Conservation (phyloP, 2,113 vertebrate species). For the Erythrolamprus reginae region DNA sequence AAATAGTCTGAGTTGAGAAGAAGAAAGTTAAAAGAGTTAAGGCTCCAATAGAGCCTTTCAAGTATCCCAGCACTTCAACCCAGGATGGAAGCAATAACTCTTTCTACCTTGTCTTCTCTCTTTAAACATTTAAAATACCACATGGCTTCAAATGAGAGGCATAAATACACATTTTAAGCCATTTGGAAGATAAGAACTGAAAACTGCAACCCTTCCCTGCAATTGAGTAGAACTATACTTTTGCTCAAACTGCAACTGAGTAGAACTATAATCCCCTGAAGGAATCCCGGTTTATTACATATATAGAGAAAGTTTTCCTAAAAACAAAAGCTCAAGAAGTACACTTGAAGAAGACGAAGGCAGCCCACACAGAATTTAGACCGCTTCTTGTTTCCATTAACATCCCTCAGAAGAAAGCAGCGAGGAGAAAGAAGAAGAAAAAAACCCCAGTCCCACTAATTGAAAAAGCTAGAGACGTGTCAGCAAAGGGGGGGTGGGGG, state of each 20-base stretch:
- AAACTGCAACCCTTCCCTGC: background rate
- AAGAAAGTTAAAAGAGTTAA: background rate
- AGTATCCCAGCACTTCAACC: background rate
- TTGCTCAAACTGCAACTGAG: too few relatives aligned
- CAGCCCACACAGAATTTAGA: background rate
- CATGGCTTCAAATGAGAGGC: constrained; percentile 25
- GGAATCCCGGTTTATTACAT: background rate
- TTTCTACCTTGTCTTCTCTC: background rate
- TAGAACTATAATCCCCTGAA: background rate
- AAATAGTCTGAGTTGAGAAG: background rate
- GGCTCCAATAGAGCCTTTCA: background rate
- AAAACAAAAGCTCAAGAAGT: background rate
- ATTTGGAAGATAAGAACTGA: constrained; percentile 16
- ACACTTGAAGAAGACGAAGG: background rate
- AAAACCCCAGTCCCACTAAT: too few relatives aligned
- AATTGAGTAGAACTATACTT: too few relatives aligned
- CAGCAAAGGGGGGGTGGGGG: too few relatives aligned
- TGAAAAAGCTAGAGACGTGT: background rate
- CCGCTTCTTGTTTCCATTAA: background rate
- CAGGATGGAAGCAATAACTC: constrained; percentile 22
- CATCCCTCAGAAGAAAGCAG: background rate
- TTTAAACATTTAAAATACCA: constrained; percentile 38
- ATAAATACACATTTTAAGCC: constrained; percentile 11
- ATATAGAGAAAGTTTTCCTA: background rate
- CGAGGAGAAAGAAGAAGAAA: too few relatives aligned